Percentiles rank a stretch among this genome's conserved stretches.
phyloP scores from a whole-genome alignment of 2,113 vertebrate genomes.

The Cephalopholis sonnerati region DNA sequence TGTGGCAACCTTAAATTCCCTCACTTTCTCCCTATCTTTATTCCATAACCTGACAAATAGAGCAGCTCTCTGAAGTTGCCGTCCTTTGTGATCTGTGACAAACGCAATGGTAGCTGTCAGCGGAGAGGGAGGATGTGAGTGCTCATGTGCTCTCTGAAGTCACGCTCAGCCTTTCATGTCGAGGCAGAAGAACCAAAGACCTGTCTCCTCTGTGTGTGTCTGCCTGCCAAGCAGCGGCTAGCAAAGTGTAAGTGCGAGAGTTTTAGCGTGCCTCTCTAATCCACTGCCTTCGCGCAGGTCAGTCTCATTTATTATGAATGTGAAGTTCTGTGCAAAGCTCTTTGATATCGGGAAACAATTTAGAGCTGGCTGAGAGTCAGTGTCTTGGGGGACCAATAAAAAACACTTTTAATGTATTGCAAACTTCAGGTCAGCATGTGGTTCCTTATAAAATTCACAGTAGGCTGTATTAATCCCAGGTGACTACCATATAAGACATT shows the following conservation, averaged over 20 bases:
- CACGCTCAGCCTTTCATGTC: slow-evolving; percentile 68
- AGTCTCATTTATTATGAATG: slow-evolving; percentile 76
- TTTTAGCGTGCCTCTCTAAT: slow-evolving; percentile 61
- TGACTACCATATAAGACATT: slow-evolving; percentile 38
- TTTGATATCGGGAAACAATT: slow-evolving; percentile 76
- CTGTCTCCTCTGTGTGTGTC: slow-evolving; percentile 44
- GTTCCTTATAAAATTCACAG: slow-evolving; percentile 60
- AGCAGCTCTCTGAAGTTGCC: slow-evolving; percentile 57
- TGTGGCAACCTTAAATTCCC: slow-evolving; percentile 46
- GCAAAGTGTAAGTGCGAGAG: slow-evolving; percentile 53
- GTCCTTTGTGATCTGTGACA: slow-evolving; percentile 72
- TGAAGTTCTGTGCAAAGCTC: slow-evolving; percentile 55
- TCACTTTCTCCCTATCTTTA: slow-evolving; percentile 42
- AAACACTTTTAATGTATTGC: slow-evolving; percentile 61
- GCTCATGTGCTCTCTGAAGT: slow-evolving; percentile 59
- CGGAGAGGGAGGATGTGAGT: slow-evolving; percentile 41
- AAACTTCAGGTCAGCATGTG: slow-evolving; percentile 59
- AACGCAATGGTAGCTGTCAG: slow-evolving; percentile 58
- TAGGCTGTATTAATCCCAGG: slow-evolving; percentile 48
- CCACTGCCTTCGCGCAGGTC: slow-evolving; percentile 60
- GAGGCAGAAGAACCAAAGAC: slow-evolving; percentile 65
- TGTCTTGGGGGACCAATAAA: slow-evolving; percentile 62
- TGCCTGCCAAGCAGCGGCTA: slow-evolving; percentile 36
- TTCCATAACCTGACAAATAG: slow-evolving; percentile 65
- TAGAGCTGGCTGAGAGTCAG: slow-evolving; percentile 59